These are phyloP conservation scores for Tipula unca DNA, from an alignment of 2,888 invertebrate species.

Conservation along the genomic window DNA sequence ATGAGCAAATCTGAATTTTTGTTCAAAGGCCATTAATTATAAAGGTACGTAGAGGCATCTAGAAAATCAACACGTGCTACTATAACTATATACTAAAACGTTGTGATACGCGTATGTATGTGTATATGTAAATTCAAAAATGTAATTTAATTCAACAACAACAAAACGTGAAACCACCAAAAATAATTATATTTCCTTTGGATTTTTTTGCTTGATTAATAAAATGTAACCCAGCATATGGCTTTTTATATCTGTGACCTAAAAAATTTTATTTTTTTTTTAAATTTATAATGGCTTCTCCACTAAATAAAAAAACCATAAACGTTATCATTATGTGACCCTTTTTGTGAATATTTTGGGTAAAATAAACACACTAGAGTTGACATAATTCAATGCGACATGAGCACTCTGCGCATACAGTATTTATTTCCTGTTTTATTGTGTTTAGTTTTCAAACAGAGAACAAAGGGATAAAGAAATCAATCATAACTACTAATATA, in stretches of 20 bases:
- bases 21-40: no score
- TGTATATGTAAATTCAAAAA: not conserved
- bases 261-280: not conserved
- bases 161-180: not conserved
- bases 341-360: not conserved
- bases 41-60: not conserved
- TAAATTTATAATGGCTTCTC: not conserved
- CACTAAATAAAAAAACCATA: not conserved
- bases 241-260: not conserved
- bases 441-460: not conserved
- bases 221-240: not conserved
- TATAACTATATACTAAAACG: no score
- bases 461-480: not conserved
- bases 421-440: not conserved
- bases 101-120: no score
- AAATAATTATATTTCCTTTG: not conserved
- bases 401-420: not conserved
- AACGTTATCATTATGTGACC: not conserved
- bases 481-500: not conserved
- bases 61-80: not conserved
- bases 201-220: not conserved
- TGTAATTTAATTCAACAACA: not conserved
- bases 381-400: not conserved
- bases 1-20: no score
- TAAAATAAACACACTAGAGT: not conserved